Evolutionary conservation across 2,888 invertebrate species (phyloP), one percentile per base, ranked within the genome.

Genomic region (Stenoptilia bipunctidactyla): DNA sequence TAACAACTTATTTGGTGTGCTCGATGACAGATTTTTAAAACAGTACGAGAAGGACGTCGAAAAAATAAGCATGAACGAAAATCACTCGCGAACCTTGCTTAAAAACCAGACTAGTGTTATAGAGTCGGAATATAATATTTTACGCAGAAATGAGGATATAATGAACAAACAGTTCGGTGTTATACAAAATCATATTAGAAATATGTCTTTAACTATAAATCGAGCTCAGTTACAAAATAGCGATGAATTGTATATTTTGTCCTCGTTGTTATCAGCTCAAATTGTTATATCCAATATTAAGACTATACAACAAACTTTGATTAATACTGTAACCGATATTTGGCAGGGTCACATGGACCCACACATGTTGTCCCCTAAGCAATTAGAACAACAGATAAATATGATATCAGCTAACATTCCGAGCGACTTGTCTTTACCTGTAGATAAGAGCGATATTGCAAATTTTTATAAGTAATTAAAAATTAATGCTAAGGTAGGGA

Each of bases 401-500:
- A 34, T 27, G 5, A 41, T 41, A 34, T 34, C 34, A 2, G 27
- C 37, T 15, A 33, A 39, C 8, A 14, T 42, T 25, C 42, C 27
- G 9, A 33, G 27, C 13, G 42, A 40, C 10, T 15, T 43, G n/a
- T 15, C 27, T 12, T 12, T 38, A 5, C 43, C 43, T 13, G 15
- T 20, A 3, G 43, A 44, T n/a, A 12, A 2, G 13, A 34, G 34
- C 34, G 14, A 44, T 34, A 25, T 41, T 8, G 25, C 13, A 27
- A 37, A 41, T 34, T 25, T 44, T 27, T 44, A 41, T 25, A 25
- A 37, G 37, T 15, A 40, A 13, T 14, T 44, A 4, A 36, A 37
- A 25, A 20, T 44, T 15, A 15, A 34, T 9, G 34, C 39, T 34
- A 38, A 27, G 10, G 15, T 41, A 1, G 27, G 27, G n/a, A 13